Evolutionary conservation across 2,797 vertebrate genomes (phyloP).

Genomic region (Parambassis ranga): DNA sequence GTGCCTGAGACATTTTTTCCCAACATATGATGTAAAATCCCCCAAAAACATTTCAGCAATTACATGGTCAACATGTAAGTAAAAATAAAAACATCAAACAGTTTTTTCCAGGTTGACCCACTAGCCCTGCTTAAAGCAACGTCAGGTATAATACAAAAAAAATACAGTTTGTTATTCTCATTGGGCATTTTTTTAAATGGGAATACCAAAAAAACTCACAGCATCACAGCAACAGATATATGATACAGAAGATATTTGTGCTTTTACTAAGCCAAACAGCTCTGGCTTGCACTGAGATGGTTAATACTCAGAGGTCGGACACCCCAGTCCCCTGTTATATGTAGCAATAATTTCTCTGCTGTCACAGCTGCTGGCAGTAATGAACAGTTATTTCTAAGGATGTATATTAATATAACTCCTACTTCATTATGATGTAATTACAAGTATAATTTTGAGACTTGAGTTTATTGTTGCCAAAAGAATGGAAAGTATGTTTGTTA

Average conservation of each 20-base stretch:
- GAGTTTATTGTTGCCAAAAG: slow-evolving; percentile 12
- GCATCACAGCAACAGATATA: slow-evolving; percentile 61
- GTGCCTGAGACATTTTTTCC: slow-evolving; percentile 59
- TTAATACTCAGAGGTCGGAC: slow-evolving; percentile 26
- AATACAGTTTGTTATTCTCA: slow-evolving; percentile 45
- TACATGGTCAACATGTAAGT: slow-evolving; percentile 78
- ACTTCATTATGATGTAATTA: slow-evolving; percentile 29
- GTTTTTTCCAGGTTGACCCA: slow-evolving; percentile 39
- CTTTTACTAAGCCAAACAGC: slow-evolving; percentile 62
- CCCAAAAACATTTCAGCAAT: slow-evolving; percentile 44
- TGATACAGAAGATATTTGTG: slow-evolving; percentile 66
- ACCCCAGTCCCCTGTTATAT: background rate
- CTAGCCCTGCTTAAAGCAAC: slow-evolving; percentile 48
- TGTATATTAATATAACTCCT: slow-evolving; percentile 23
- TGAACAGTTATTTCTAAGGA: slow-evolving; percentile 8
- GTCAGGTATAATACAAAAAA: slow-evolving; percentile 47
- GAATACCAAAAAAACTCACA: slow-evolving; percentile 52
- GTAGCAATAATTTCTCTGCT: slow-evolving; percentile 8
- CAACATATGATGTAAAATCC: slow-evolving; percentile 17
- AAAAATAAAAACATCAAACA: slow-evolving; percentile 55
- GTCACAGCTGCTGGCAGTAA: slow-evolving; percentile 19
- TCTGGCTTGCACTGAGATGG: slow-evolving; percentile 39
- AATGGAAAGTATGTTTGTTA: background rate
- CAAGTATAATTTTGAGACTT: slow-evolving; percentile 20
- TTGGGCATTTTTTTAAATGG: background rate